These are phyloP conservation scores for Notothenia coriiceps DNA, from an alignment of 2,113 vertebrate species.

Conservation along the genomic window DNA sequence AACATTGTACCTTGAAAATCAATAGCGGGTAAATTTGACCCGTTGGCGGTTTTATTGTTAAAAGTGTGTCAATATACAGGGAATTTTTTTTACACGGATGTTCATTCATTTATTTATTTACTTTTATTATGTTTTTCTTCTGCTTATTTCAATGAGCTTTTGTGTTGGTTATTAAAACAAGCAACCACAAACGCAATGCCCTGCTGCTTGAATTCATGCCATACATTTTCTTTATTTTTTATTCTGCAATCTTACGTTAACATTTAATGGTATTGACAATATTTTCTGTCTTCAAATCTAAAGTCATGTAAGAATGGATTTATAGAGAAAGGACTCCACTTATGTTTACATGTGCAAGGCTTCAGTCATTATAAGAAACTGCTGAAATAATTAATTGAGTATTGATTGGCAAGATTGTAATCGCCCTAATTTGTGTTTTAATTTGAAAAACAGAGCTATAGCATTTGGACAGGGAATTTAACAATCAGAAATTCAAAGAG, in stretches of 20 bases:
- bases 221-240: neutral
- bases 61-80: neutral
- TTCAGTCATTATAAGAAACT: neutral
- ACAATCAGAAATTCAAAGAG: neutral
- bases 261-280: neutral
- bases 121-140: neutral
- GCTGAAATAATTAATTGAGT: neutral
- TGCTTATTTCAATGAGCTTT: neutral
- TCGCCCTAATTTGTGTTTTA: neutral
- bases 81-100: too few species aligned
- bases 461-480: neutral
- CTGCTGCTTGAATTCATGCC: neutral
- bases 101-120: too few species aligned
- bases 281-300: too few species aligned
- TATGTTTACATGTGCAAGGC: neutral
- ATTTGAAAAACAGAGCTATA: neutral
- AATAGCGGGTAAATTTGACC: too few species aligned
- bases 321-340: neutral
- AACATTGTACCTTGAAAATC: too few species aligned
- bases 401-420: neutral
- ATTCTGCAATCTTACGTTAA: neutral
- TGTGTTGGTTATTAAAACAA: slow-evolving; percentile 3
- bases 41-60: too few species aligned
- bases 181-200: neutral
- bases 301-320: neutral